Percentiles rank a stretch among this genome's conserved stretches.
These are phyloP conservation scores for Camponotus vicinus DNA, from an alignment of 1,140 invertebrate species.

Conservation along the genomic window DNA sequence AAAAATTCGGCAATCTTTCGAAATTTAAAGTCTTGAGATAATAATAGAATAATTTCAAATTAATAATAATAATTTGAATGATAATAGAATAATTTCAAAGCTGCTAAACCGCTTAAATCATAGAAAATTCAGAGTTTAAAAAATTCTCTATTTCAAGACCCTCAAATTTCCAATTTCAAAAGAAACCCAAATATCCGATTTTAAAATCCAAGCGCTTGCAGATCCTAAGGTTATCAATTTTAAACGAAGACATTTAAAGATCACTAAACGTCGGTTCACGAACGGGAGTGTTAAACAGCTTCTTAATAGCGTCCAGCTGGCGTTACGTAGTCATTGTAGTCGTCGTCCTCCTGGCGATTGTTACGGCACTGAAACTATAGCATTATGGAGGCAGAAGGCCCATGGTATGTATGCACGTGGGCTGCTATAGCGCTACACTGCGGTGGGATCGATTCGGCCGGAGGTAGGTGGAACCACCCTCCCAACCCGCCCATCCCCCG, in stretches of 20 bases:
- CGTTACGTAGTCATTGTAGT: not conserved
- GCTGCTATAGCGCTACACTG: constrained; percentile 83
- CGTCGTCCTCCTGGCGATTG: constrained; percentile 39
- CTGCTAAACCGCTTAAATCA: not conserved
- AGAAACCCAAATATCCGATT: not conserved
- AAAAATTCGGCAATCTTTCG: not conserved
- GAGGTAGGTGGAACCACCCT: constrained; percentile 73
- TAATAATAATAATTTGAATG: too few species aligned
- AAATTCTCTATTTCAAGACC: not conserved
- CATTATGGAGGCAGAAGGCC: constrained; percentile 64
- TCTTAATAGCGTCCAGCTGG: constrained; percentile 14
- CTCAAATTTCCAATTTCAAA: not conserved
- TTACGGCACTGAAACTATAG: constrained; percentile 67
- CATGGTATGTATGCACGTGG: constrained; percentile 84
- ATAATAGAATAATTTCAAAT: not conserved
- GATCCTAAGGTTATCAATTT: not conserved
- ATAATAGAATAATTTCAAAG: not conserved
- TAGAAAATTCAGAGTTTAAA: not conserved
- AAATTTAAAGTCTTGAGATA: not conserved
- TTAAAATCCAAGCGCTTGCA: not conserved
- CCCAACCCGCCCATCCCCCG: constrained; percentile 64
- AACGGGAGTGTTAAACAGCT: constrained; percentile 7
- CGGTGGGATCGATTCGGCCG: constrained; percentile 84
- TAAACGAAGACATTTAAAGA: not conserved
- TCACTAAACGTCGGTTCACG: not conserved